Evolutionary conservation across 2,113 vertebrate genomes (phyloP).

Genomic region (Bujurquina vittata): DNA sequence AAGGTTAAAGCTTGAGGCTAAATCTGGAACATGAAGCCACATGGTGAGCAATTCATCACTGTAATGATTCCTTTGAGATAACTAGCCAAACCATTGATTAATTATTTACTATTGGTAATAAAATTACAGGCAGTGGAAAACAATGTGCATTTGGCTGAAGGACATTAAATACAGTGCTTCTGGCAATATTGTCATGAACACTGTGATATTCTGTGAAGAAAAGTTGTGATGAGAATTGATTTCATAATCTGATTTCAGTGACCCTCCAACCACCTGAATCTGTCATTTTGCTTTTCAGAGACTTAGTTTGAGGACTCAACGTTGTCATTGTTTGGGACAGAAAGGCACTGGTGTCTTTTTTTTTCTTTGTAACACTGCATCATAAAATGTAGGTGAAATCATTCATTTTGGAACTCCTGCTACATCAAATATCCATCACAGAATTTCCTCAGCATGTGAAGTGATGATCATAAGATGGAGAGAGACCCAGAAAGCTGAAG

Average conservation of each 20-base stretch:
- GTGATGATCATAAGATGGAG: conserved; percentile 14
- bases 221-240: conserved; percentile 72
- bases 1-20: conserved; percentile 59
- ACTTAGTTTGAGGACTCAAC: neutral
- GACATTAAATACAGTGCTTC: conserved; percentile 76
- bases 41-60: conserved; percentile 78
- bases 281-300: neutral
- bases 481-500: conserved; percentile 5
- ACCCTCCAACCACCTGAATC: neutral
- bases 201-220: conserved; percentile 76
- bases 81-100: conserved; percentile 79
- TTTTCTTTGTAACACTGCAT: neutral
- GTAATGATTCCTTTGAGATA: conserved; percentile 81
- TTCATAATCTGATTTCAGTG: neutral
- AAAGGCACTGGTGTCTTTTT: neutral
- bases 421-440: conserved; percentile 57
- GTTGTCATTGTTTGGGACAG: neutral
- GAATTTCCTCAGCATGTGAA: conserved; percentile 23
- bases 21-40: conserved; percentile 44
- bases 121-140: conserved; percentile 29
- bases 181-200: conserved; percentile 77
- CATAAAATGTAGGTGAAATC: conserved; percentile 30
- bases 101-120: conserved; percentile 86
- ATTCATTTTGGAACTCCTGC: conserved; percentile 50
- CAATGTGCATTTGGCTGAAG: conserved; percentile 65